phyloP scores from a whole-genome alignment of 2,888 invertebrate genomes.

The Lasioglossum marginatum region DNA sequence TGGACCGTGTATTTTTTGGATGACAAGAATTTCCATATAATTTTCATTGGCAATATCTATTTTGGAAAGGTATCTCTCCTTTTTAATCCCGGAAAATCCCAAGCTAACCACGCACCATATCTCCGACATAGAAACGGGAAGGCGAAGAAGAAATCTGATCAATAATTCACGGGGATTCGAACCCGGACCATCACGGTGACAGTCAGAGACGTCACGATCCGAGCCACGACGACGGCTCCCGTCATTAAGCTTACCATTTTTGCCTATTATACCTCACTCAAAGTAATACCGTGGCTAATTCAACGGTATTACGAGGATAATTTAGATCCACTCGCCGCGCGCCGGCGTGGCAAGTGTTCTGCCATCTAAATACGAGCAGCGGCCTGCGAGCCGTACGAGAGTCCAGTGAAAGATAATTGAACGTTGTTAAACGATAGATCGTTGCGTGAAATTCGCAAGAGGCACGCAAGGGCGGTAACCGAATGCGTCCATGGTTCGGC shows the following conservation, averaged over 20 bases:
- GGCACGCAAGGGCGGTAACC: slow-evolving; percentile 28
- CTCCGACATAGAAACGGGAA: not conserved
- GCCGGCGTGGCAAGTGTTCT: not conserved
- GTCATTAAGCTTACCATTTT: not conserved
- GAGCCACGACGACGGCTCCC: not conserved
- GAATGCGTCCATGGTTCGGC: slow-evolving; percentile 42
- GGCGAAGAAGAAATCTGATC: not conserved
- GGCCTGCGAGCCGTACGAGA: not conserved
- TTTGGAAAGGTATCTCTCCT: not conserved
- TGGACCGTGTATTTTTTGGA: not conserved
- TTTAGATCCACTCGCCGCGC: not conserved
- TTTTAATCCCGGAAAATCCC: not conserved
- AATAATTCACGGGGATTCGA: slow-evolving; percentile 3
- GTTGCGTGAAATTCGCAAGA: slow-evolving; percentile 19
- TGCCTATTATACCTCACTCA: not conserved
- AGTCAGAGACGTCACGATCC: not conserved
- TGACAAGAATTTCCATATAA: not conserved
- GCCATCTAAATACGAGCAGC: not conserved
- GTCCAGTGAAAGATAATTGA: slow-evolving; percentile 3
- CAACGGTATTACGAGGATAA: not conserved
- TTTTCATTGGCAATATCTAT: not conserved
- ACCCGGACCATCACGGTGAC: not conserved
- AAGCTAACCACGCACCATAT: not conserved
- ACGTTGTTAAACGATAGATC: slow-evolving; percentile 17
- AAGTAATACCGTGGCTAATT: not conserved